These are phyloP conservation scores for Saxidomus purpurata DNA, from an alignment of 1,140 invertebrate species.

Conservation along the genomic window DNA sequence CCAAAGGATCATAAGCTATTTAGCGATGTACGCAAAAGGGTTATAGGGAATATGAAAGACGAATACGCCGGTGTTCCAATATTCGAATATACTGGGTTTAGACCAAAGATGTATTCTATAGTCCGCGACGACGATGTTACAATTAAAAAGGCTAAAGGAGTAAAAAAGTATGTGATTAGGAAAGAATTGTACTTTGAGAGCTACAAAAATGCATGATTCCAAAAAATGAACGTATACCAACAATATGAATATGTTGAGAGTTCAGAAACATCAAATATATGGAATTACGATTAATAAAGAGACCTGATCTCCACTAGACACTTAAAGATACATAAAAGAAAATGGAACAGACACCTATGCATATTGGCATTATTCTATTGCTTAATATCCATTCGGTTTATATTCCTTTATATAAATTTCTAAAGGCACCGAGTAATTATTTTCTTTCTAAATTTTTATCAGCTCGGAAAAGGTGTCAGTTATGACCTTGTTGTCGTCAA, in stretches of 20 bases:
- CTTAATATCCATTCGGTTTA: too few relatives aligned
- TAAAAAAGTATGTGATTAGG: constrained; percentile 39
- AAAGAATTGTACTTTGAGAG: constrained; percentile 63
- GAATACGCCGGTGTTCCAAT: constrained; percentile 29
- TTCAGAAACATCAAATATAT: constrained; percentile 41
- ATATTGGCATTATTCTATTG: too few relatives aligned
- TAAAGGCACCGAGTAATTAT: too few relatives aligned
- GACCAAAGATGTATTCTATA: constrained; percentile 84
- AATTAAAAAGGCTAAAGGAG: constrained; percentile 56
- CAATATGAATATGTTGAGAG: constrained; percentile 69
- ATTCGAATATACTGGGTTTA: constrained; percentile 84
- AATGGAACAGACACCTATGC: too few relatives aligned
- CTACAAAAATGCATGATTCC: constrained; percentile 74
- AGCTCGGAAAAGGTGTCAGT: too few relatives aligned
- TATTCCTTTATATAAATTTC: too few relatives aligned
- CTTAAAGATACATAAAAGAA: too few relatives aligned
- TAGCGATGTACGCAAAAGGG: constrained; percentile 77
- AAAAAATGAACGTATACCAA: constrained; percentile 27
- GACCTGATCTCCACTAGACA: too few relatives aligned
- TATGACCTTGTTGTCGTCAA: background rate
- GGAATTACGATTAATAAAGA: constrained; percentile 52
- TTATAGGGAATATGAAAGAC: constrained; percentile 51
- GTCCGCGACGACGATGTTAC: constrained; percentile 72
- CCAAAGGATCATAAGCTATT: constrained; percentile 64
- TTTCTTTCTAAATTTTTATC: too few relatives aligned